phyloP scores from a whole-genome alignment of 2,888 invertebrate species.

The Dasypogon diadema region DNA sequence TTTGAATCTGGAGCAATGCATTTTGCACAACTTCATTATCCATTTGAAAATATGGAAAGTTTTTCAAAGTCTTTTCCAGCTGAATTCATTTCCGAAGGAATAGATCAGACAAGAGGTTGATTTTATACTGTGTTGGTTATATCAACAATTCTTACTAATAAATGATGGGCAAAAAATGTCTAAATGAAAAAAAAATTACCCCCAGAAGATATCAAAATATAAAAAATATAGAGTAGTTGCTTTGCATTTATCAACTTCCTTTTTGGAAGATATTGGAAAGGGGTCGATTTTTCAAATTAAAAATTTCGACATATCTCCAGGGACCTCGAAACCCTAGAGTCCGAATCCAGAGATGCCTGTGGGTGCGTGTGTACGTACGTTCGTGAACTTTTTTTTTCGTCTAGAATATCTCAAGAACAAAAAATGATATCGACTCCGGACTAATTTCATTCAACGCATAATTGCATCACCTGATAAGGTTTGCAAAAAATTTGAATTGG shows the following conservation, averaged over 20 bases:
- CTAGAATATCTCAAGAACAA: too few relatives aligned
- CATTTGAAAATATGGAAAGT: slow-evolving; percentile 73
- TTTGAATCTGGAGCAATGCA: slow-evolving; percentile 99
- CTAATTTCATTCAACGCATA: too few relatives aligned
- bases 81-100: slow-evolving; percentile 96
- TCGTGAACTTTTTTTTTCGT: too few relatives aligned
- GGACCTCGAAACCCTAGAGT: too few relatives aligned
- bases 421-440: too few relatives aligned
- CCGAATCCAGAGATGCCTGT: too few relatives aligned
- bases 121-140: slow-evolving; percentile 95
- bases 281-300: too few relatives aligned
- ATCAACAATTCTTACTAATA: slow-evolving; percentile 90
- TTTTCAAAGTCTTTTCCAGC: slow-evolving; percentile 68
- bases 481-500: too few relatives aligned
- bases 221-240: slow-evolving; percentile 95
- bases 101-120: slow-evolving; percentile 95
- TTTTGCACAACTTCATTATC: slow-evolving; percentile 91
- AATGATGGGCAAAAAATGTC: slow-evolving; percentile 98
- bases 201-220: slow-evolving; percentile 90
- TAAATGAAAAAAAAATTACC: slow-evolving; percentile 96
- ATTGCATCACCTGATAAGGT: too few relatives aligned
- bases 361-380: too few relatives aligned
- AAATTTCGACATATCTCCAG: too few relatives aligned
- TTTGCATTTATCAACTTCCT: slow-evolving; percentile 92
- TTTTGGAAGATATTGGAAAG: too few relatives aligned